Base-by-base conservation (phyloP, 2,797 vertebrate genomes). In the Potorous gilbertii region DNA sequence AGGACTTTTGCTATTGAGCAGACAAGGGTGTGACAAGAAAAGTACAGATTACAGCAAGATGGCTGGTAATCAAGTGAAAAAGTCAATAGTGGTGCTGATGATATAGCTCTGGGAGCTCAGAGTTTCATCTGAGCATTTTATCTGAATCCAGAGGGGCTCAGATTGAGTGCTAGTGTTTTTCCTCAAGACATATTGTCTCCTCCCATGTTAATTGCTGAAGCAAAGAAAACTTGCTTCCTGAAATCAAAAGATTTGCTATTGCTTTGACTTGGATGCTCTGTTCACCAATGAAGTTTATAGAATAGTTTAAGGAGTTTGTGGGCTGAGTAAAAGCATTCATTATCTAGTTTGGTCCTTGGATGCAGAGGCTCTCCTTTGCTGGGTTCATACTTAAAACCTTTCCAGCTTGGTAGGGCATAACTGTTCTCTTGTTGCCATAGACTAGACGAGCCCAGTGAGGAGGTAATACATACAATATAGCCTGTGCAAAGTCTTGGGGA, bases 111-210 rank as follows among this genome's bases (percentile, higher is more conserved):
- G 10, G 91, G 92, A 50, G 81, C 92, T 94, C 12, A 16, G 12
- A 90, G 90, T 91, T 59, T 34, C 40, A 81, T 81, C 54, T 92
- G 46, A 91, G 90, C 95, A 46, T 93, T 9, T 21, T 54, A 54
- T 56, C n/a, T 94, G 27, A 93, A 91, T 95, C 8, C 16, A 90
- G 66, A 91, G 8, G n/a, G 11, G 13, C 11, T 14, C 6, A 27
- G 59, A 92, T 55, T 96, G 24, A 66, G 55, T n/a, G 91, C 93
- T n/a, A 29, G 5, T 34, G 5, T 91, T 94, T 95, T 46, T 74
- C 1, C 91, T 18, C 91, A 90, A 90, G n/a, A 31, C 55, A 91
- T 40, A 93, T 74, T 94, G 95, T 50, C 56, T 96, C 95, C 90
- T 6, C 5, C 0, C 54, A 55, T 21, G 81, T 2, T 93, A 2